Percentiles rank a stretch among this genome's conserved stretches.
Conservation (phyloP, 2,113 vertebrate species). For the Paraplagusia blochii region DNA sequence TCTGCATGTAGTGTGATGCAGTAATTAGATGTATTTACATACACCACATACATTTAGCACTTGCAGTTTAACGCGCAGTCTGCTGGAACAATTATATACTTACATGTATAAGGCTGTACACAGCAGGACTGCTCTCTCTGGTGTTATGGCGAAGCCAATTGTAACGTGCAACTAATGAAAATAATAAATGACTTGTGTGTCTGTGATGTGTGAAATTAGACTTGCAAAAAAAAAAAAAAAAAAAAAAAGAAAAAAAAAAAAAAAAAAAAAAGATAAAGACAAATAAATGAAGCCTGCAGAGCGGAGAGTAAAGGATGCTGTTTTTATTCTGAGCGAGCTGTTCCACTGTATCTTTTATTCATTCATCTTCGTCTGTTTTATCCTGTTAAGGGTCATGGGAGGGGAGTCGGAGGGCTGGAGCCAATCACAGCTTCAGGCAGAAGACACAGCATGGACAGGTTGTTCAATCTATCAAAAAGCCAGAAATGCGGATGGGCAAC, state of each 20-base stretch:
- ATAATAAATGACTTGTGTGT: conserved; percentile 13
- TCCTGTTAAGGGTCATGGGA: too few relatives aligned
- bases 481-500: too few relatives aligned
- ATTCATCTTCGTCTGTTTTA: too few relatives aligned
- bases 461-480: too few relatives aligned
- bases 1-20: conserved; percentile 4
- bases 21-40: not conserved
- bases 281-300: too few relatives aligned
- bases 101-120: conserved; percentile 16
- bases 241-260: conserved; percentile 29
- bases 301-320: too few relatives aligned
- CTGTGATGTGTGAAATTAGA: conserved; percentile 21
- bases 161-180: conserved; percentile 20
- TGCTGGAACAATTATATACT: conserved; percentile 16
- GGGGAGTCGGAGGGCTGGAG: too few relatives aligned
- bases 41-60: not conserved
- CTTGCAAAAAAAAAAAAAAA: conserved; percentile 2
- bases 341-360: too few relatives aligned
- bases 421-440: too few relatives aligned
- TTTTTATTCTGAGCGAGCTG: too few relatives aligned
- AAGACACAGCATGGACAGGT: too few relatives aligned
- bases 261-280: too few relatives aligned
- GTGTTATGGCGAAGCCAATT: conserved; percentile 5
- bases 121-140: conserved; percentile 33
- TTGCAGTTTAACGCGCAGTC: conserved; percentile 3